Evolutionary conservation across 2,113 vertebrate genomes (phyloP).

Genomic region (Cebus imitator): DNA sequence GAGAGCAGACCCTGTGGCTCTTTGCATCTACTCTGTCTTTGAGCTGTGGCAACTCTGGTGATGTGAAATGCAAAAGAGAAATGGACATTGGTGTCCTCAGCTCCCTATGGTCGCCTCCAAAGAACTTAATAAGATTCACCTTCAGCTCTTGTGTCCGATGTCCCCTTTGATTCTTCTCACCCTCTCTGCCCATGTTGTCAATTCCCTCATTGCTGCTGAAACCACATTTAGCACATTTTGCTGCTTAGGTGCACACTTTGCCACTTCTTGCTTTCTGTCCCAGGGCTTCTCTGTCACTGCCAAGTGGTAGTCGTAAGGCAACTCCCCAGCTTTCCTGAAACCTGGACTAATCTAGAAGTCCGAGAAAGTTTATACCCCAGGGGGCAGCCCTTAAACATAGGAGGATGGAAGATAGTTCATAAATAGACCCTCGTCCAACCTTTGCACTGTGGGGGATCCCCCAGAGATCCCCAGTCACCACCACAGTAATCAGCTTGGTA

Average conservation of each 20-base stretch:
- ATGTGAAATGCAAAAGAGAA: background rate
- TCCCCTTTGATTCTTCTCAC: rapidly evolving
- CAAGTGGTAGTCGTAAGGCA: background rate
- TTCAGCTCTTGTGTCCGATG: too few relatives aligned
- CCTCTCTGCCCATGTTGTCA: background rate
- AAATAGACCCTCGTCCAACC: rapidly evolving
- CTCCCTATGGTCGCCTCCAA: background rate
- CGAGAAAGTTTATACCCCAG: too few relatives aligned
- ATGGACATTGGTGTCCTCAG: background rate
- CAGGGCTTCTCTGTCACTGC: background rate
- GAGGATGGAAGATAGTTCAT: background rate
- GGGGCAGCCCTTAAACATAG: background rate
- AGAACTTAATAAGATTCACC: background rate
- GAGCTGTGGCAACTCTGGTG: too few relatives aligned
- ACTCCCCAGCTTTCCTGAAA: background rate
- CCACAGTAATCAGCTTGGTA: background rate
- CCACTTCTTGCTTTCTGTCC: background rate
- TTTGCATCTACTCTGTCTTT: rapidly evolving
- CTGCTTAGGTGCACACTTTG: background rate
- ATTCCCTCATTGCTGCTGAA: rapidly evolving
- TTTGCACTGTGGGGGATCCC: background rate
- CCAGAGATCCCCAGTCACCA: too few relatives aligned
- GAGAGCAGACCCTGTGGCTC: background rate
- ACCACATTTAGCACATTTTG: background rate
- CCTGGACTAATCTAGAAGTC: background rate